These are phyloP conservation scores for Natrix natrix DNA, from an alignment of 2,797 vertebrate genomes.

Conservation along the genomic window DNA sequence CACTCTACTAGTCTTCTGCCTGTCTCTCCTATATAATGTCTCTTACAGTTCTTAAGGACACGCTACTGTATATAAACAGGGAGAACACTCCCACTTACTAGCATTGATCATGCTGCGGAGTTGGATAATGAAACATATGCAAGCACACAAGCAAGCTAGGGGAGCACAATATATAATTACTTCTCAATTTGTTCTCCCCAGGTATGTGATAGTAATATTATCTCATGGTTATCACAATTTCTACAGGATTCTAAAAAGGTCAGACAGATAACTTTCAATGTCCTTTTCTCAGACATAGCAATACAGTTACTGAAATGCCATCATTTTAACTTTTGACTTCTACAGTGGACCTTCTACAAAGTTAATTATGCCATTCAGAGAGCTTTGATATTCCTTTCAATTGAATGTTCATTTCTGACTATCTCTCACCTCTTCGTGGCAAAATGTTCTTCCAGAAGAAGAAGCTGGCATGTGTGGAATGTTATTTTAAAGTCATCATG, in stretches of 20 bases:
- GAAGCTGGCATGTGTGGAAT: constrained; percentile 7
- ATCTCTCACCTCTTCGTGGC: constrained; percentile 22
- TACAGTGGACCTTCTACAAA: constrained; percentile 11
- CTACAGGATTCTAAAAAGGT: constrained; percentile 15
- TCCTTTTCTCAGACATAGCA: not conserved
- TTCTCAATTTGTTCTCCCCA: not conserved
- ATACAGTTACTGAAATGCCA: constrained; percentile 5
- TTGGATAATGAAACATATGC: not conserved
- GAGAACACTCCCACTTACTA: not conserved
- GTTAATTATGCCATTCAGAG: constrained; percentile 10
- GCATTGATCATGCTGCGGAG: not conserved
- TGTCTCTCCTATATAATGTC: not conserved
- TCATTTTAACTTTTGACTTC: constrained; percentile 34
- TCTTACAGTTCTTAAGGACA: not conserved
- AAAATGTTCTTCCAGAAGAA: constrained; percentile 32
- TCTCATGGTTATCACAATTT: not conserved
- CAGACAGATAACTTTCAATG: constrained; percentile 6
- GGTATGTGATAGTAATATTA: constrained; percentile 11
- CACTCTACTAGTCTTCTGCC: not conserved
- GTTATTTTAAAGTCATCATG: constrained; percentile 13
- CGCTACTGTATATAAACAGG: not conserved
- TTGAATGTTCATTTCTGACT: constrained; percentile 11
- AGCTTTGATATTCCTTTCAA: not conserved
- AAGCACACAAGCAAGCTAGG: not conserved
- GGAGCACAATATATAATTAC: not conserved